phyloP scores from a whole-genome alignment of 1,140 invertebrate genomes.

The Brachionus paranguensis region DNA sequence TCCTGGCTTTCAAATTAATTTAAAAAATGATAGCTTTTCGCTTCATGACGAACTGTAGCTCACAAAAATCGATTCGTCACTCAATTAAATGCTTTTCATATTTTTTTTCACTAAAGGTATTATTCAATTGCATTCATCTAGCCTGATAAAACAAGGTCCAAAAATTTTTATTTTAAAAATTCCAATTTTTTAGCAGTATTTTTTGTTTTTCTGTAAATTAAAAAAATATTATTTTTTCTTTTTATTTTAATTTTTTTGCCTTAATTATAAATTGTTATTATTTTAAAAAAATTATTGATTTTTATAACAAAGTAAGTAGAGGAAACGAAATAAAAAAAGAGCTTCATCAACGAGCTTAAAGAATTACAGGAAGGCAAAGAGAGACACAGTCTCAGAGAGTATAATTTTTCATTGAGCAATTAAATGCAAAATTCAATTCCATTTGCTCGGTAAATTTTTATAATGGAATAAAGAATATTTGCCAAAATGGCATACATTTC shows the following conservation, averaged over 20 bases:
- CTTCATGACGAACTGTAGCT: background rate
- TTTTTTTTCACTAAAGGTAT: background rate
- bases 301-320: background rate
- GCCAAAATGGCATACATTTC: background rate
- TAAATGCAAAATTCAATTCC: background rate
- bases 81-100: background rate
- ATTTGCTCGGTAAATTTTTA: background rate
- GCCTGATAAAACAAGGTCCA: background rate
- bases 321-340: background rate
- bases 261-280: background rate
- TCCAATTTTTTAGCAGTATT: background rate
- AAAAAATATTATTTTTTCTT: background rate
- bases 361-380: slow-evolving; percentile 6
- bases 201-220: background rate
- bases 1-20: background rate
- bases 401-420: slow-evolving; percentile 13
- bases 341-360: background rate
- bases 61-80: background rate
- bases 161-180: background rate
- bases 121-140: background rate
- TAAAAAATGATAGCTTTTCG: background rate
- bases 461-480: background rate
- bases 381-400: background rate
- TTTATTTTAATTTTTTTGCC: background rate
- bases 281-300: slow-evolving; percentile 11